Percentiles rank a stretch among this genome's conserved stretches.
phyloP scores from a whole-genome alignment of 2,113 vertebrate species.

The Gracilinanus agilis region DNA sequence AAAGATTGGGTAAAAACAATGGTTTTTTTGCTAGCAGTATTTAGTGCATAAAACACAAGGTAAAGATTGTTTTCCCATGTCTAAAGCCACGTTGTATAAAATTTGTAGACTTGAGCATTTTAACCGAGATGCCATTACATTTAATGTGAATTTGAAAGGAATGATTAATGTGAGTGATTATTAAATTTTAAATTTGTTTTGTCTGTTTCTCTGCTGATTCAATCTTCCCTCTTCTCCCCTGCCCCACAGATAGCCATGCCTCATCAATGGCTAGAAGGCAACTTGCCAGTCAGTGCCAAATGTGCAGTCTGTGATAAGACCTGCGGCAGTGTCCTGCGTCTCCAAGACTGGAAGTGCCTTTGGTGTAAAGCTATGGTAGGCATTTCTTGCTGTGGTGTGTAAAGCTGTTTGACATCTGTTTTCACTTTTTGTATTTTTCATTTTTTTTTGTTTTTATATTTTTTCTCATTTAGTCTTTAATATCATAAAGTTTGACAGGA shows the following conservation, averaged over 20 bases:
- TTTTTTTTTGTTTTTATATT: neutral
- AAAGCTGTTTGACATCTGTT: rapidly evolving
- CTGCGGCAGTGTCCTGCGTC: constrained; percentile 95
- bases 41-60: neutral
- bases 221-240: neutral
- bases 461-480: neutral
- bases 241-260: constrained; percentile 95
- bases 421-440: neutral
- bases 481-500: neutral
- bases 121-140: neutral
- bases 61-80: neutral
- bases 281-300: constrained; percentile 98
- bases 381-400: neutral
- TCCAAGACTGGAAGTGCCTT: constrained; percentile 99
- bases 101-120: no score
- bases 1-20: neutral
- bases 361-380: constrained; percentile 99
- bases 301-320: constrained; percentile 98
- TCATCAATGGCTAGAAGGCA: constrained; percentile 98
- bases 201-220: neutral
- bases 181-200: neutral
- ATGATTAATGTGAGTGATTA: neutral
- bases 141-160: neutral
- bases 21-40: neutral
- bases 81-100: neutral